These are phyloP conservation scores for Callaeas wilsoni DNA, from an alignment of 2,113 vertebrate species.

Conservation along the genomic window DNA sequence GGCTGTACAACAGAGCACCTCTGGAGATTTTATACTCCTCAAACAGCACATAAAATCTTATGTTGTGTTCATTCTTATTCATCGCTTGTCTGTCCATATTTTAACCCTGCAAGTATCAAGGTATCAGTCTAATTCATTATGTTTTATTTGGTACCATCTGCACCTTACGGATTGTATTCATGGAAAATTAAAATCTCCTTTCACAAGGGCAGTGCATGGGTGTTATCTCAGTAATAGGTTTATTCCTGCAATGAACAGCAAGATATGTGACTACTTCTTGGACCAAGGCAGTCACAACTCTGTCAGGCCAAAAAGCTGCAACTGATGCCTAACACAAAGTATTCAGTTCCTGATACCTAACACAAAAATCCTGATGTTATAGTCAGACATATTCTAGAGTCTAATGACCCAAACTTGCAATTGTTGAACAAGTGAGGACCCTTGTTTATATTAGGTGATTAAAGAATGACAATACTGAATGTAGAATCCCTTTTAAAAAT, in stretches of 20 bases:
- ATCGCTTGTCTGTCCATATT: slow-evolving; percentile 39
- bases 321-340: background rate
- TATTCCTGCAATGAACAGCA: background rate
- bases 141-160: slow-evolving; percentile 59
- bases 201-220: slow-evolving; percentile 26
- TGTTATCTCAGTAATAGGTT: background rate
- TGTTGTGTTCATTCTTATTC: slow-evolving; percentile 45
- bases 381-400: background rate
- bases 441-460: slow-evolving; percentile 25
- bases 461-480: background rate
- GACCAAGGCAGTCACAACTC: background rate
- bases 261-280: background rate
- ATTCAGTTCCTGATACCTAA: background rate
- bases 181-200: slow-evolving; percentile 50
- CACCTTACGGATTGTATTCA: background rate
- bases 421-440: background rate
- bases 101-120: slow-evolving; percentile 58
- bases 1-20: slow-evolving; percentile 41
- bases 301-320: background rate
- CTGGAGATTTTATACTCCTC: slow-evolving; percentile 43
- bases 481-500: slow-evolving; percentile 4
- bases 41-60: slow-evolving; percentile 35
- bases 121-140: slow-evolving; percentile 48
- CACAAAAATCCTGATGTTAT: background rate
- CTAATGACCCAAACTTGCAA: background rate